Percentiles rank a stretch among this genome's conserved stretches.
phyloP scores from a whole-genome alignment of 2,797 vertebrate species.

The Esox lucius region DNA sequence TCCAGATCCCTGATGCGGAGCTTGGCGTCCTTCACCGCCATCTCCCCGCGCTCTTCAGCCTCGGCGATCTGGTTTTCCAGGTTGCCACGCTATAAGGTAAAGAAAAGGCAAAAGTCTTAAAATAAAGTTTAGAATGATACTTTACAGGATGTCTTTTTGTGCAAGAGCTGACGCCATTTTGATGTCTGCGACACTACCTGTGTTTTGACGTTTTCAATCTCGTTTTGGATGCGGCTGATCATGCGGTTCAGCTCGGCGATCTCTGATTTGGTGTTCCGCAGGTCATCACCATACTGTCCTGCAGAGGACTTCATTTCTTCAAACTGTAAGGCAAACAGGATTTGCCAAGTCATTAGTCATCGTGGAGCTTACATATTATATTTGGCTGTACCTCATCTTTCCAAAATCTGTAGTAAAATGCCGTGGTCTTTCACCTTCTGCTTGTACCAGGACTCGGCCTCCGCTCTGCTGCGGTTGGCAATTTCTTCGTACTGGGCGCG shows the following conservation, averaged over 20 bases:
- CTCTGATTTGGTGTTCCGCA: conserved; percentile 81
- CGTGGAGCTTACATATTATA: not conserved
- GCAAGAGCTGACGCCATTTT: not conserved
- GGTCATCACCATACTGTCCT: conserved; percentile 55
- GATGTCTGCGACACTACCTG: conserved; percentile 53
- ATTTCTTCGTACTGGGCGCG: conserved; percentile 86
- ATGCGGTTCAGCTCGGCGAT: conserved; percentile 85
- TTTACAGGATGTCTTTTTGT: not conserved
- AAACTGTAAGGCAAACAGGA: conserved; percentile 48
- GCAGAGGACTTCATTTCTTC: conserved; percentile 66
- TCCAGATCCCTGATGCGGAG: conserved; percentile 73
- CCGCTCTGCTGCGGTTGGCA: conserved; percentile 74
- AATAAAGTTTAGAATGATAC: not conserved
- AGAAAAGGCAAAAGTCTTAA: conserved; percentile 1
- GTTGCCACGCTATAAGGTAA: conserved; percentile 67
- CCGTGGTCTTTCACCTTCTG: conserved; percentile 55
- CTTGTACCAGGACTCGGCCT: conserved; percentile 87
- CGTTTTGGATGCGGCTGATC: conserved; percentile 84
- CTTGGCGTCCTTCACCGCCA: conserved; percentile 71
- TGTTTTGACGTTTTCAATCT: conserved; percentile 85
- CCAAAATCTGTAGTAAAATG: not conserved
- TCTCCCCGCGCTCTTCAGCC: conserved; percentile 67
- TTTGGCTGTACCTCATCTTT: not conserved
- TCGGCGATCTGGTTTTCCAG: conserved; percentile 70
- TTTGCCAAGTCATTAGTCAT: not conserved